phyloP scores from a whole-genome alignment of 2,797 vertebrate genomes.

The Pelochelys cantorii region DNA sequence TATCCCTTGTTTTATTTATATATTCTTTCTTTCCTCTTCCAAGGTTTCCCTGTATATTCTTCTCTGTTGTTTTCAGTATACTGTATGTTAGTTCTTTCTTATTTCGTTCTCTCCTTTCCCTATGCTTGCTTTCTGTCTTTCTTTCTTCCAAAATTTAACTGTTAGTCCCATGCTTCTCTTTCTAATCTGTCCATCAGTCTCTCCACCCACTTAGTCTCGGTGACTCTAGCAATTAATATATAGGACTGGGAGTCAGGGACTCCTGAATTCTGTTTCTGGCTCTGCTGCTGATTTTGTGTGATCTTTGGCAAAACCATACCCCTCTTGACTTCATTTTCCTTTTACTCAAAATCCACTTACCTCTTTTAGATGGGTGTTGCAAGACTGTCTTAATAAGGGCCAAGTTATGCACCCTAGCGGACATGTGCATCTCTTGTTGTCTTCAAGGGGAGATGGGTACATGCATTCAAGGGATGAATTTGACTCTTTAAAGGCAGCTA shows the following conservation, averaged over 20 bases:
- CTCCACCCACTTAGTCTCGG: neutral
- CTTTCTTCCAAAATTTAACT: neutral
- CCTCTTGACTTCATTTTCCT: neutral
- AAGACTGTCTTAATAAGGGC: neutral
- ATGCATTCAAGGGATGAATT: neutral
- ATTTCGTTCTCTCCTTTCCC: neutral
- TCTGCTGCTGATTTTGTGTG: conserved; percentile 2
- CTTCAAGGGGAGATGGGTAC: neutral
- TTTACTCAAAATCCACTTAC: neutral
- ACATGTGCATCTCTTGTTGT: neutral
- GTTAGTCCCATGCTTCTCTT: conserved; percentile 30
- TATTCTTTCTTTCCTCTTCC: conserved; percentile 9
- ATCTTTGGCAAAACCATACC: neutral
- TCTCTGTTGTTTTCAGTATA: neutral
- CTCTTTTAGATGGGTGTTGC: neutral
- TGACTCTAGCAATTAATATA: neutral
- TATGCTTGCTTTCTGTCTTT: neutral
- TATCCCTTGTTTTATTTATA: neutral
- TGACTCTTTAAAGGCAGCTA: conserved; percentile 19
- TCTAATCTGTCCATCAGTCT: neutral
- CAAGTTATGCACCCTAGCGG: neutral
- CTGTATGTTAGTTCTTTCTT: neutral
- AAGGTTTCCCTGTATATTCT: neutral
- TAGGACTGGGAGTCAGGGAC: neutral
- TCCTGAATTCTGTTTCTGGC: neutral